Base-by-base conservation (phyloP, 2,888 invertebrate genomes). In the Brachylomia viminalis region DNA sequence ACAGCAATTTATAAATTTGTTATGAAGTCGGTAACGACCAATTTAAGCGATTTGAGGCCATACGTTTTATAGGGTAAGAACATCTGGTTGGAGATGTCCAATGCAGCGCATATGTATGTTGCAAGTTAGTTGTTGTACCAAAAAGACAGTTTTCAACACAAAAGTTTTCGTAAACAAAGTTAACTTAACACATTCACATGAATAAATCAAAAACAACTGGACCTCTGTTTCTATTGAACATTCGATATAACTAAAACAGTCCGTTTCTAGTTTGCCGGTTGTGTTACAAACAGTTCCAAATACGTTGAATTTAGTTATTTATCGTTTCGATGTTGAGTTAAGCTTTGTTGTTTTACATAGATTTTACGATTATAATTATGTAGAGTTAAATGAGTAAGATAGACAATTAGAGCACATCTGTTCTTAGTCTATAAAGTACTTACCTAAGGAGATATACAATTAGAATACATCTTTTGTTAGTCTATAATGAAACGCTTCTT, bases 171-270 rank as follows among this genome's bases (percentile, higher is more conserved):
- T 58, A 47, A 58, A 61, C 84, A 75, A 78, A 59, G 81, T 83
- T 59, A 52, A 73, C 73, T 72, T 67, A 52, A n/a, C 38, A 62
- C 75, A 64, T 58, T 83, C 45, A 45, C 64, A 71, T 84, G 72
- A 86, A 85, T 86, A 75, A 83, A 86, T 86, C 62, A 72, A 70
- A 70, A 84, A 72, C 67, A 42, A 71, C 54, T 6, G 56, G 52
- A 74, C 79, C 66, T 66, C 75, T 79, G 86, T 79, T 83, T 75
- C 77, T 71, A 67, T 71, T 83, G 59, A 64, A 73, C 64, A 49
- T 68, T 65, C 56, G 54, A 64, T 67, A 73, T 2, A 75, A 75
- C 58, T 68, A 67, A 72, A 75, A 75, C 67, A 30, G 13, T 45
- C 58, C 13, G 38, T 42, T 62, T 65, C 45, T 54, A 71, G 65